These are phyloP conservation scores for Elaeidobius kamerunicus DNA, from an alignment of 2,888 invertebrate genomes.

Conservation along the genomic window DNA sequence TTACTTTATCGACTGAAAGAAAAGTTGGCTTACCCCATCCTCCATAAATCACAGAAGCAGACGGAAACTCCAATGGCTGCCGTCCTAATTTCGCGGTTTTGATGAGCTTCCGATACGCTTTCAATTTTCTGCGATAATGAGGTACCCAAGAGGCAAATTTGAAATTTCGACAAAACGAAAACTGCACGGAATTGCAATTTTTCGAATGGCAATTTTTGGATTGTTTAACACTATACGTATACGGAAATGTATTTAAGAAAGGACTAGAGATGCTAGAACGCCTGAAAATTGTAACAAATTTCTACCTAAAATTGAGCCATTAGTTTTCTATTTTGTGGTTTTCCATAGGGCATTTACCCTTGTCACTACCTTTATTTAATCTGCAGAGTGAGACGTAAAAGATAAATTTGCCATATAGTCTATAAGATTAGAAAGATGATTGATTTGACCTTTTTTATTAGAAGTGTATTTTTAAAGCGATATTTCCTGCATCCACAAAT, in stretches of 20 bases:
- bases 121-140: constrained; percentile 42
- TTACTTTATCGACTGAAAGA: constrained; percentile 19
- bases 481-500: no score
- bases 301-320: no score
- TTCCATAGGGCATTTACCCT: no score
- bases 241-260: background rate
- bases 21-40: constrained; percentile 24
- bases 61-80: constrained; percentile 42
- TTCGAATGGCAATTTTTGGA: background rate
- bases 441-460: no score
- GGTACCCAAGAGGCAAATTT: constrained; percentile 1
- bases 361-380: no score
- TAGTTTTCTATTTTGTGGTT: no score
- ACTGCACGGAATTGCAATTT: background rate
- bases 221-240: background rate
- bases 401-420: no score
- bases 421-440: no score
- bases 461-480: no score
- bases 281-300: no score
- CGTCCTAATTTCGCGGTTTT: constrained; percentile 47
- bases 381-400: no score
- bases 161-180: background rate
- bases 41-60: constrained; percentile 43
- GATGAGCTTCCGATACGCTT: constrained; percentile 48
- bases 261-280: no score